phyloP scores from a whole-genome alignment of 1,140 invertebrate species.

The Asobara japonica region DNA sequence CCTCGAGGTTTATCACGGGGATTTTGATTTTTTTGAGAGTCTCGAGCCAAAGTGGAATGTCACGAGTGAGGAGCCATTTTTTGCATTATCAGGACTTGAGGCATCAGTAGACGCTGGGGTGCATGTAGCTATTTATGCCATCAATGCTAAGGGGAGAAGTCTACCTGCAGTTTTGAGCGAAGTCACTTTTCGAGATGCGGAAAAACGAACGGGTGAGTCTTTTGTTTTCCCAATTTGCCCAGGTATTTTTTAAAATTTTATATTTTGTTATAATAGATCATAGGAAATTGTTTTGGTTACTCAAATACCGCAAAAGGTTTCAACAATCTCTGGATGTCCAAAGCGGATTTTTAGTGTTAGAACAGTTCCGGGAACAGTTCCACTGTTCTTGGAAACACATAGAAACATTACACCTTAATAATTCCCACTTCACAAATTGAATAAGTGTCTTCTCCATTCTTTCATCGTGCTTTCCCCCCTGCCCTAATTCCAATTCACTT shows the following conservation, averaged over 20 bases:
- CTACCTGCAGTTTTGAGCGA: constrained; percentile 76
- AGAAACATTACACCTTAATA: no score
- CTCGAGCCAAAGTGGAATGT: constrained; percentile 72
- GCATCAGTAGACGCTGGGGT: constrained; percentile 75
- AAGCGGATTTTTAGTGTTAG: no score
- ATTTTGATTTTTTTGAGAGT: constrained; percentile 58
- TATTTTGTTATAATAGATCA: no score
- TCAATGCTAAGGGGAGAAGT: constrained; percentile 83
- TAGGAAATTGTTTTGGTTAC: no score
- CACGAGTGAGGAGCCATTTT: constrained; percentile 72
- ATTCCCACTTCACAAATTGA: no score
- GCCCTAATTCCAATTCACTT: neutral
- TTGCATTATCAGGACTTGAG: constrained; percentile 77
- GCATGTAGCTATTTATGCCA: constrained; percentile 77
- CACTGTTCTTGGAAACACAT: no score
- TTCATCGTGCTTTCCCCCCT: neutral
- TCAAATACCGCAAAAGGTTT: no score
- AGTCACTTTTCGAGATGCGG: constrained; percentile 80
- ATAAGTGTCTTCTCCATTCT: neutral
- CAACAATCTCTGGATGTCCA: no score
- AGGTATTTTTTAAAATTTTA: neutral
- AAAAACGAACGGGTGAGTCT: constrained; percentile 80
- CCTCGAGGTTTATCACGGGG: constrained; percentile 77
- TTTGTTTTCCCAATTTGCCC: neutral
- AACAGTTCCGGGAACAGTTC: no score